phyloP scores from a whole-genome alignment of 2,888 invertebrate species.

The Platynereis dumerilii region DNA sequence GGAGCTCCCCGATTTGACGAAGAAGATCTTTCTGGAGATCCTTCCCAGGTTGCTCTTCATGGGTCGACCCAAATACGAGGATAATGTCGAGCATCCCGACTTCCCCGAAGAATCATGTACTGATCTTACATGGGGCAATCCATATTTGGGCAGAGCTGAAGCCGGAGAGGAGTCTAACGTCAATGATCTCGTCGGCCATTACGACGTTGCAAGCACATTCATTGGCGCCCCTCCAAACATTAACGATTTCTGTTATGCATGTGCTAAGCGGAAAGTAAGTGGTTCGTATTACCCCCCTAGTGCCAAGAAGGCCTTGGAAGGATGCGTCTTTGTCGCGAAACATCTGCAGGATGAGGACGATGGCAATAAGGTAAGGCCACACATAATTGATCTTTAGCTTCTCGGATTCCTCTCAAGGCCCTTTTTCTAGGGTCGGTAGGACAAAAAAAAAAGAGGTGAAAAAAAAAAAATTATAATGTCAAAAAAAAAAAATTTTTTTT shows the following conservation, averaged over 20 bases:
- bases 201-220: slow-evolving; percentile 1
- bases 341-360: slow-evolving; percentile 95
- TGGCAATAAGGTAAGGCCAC: slow-evolving; percentile 90
- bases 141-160: background rate
- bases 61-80: slow-evolving; percentile 74
- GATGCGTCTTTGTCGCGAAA: slow-evolving; percentile 93
- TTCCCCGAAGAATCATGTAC: background rate
- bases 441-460: too few relatives aligned
- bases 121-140: background rate
- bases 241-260: slow-evolving; percentile 5
- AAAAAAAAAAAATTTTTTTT: too few relatives aligned
- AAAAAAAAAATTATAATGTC: too few relatives aligned
- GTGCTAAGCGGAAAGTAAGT: slow-evolving; percentile 1
- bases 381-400: too few relatives aligned
- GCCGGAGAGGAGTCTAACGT: background rate
- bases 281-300: slow-evolving; percentile 29
- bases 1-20: slow-evolving; percentile 11
- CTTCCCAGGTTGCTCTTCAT: slow-evolving; percentile 70
- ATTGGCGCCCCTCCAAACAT: slow-evolving; percentile 1
- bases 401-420: too few relatives aligned
- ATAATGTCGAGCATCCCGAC: background rate
- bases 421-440: too few relatives aligned
- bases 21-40: slow-evolving; percentile 15
- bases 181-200: background rate
- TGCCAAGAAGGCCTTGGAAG: slow-evolving; percentile 81